Percentiles rank a stretch among this genome's conserved stretches.
phyloP scores from a whole-genome alignment of 2,113 vertebrate species.

The Parotia lawesii region DNA sequence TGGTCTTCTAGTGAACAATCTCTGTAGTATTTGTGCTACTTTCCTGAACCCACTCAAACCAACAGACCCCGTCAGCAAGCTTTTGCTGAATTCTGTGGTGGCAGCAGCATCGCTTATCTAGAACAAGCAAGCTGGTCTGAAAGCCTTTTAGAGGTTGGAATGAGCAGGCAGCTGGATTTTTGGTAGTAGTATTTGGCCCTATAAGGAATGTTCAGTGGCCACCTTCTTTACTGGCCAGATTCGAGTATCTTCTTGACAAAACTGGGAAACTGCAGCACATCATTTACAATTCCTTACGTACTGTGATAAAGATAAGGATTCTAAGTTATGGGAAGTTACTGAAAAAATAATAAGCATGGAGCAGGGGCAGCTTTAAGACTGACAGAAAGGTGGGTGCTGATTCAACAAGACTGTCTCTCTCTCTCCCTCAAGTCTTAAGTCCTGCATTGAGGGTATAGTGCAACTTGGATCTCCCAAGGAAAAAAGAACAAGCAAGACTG shows the following conservation, averaged over 20 bases:
- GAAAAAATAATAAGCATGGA: neutral
- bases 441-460: fast-evolving
- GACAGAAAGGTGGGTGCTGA: neutral
- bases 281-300: neutral
- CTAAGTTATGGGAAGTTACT: neutral
- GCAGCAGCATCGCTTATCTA: neutral
- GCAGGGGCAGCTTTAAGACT: neutral
- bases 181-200: neutral
- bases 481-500: neutral
- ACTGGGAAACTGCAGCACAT: neutral
- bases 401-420: neutral
- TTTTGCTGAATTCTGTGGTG: neutral
- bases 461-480: neutral
- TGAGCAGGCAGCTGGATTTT: neutral
- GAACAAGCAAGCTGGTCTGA: neutral
- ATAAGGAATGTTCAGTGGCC: neutral
- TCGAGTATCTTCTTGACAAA: neutral
- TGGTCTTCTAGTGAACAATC: neutral
- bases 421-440: neutral
- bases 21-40: neutral
- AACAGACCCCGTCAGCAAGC: neutral
- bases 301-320: neutral
- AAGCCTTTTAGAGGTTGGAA: neutral
- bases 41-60: neutral
- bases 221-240: neutral